Base-by-base conservation (phyloP, 1,140 invertebrate species). In the Zophobas morio region DNA sequence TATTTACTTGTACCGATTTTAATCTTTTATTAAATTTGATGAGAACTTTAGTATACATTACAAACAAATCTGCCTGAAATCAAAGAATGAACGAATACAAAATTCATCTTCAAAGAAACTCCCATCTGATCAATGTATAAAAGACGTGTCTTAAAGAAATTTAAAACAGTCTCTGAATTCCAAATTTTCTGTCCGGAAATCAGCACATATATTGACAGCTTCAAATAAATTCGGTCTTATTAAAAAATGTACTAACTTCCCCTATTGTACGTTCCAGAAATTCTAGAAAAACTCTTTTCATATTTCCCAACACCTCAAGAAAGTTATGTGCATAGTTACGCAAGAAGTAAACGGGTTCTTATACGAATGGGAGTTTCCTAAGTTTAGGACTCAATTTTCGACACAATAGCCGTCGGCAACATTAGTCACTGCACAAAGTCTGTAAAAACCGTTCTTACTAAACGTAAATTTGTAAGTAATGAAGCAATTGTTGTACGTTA, bases 51-150 rank as follows among this genome's bases (percentile, higher is more conserved):
- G 60, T 66, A 66, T 66, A 42, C 39, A 66, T 66, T 66, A 42
- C 60, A 40, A 42, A 66, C 42, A 37, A 40, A 66, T n/a, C 42
- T 66, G 37, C 42, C 42, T 66, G 60, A 66, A 66, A 66, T 36
- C 60, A 34, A n/a, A 66, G 42, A 66, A 66, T 66, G 60, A 66
- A 66, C 42, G 42, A 66, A 66, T 46, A 42, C 60, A 42, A 39
- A 66, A 66, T 66, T 66, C 32, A 66, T 42, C 60, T 66, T 66
- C 60, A 66, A 66, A 66, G 60, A 66, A 66, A 66, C 60, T 35
- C 20, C 37, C 33, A 36, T 6, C 60, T 66, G 37, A 40, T 66
- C 60, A 39, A 66, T 66, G 60, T 66, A 42, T 66, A 66, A 42
- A 42, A 40, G 42, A 66, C 20, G 39, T 37, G 60, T 66, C n/a